Evolutionary conservation across 2,888 invertebrate species (phyloP).

Genomic region (Conus canariensis): DNA sequence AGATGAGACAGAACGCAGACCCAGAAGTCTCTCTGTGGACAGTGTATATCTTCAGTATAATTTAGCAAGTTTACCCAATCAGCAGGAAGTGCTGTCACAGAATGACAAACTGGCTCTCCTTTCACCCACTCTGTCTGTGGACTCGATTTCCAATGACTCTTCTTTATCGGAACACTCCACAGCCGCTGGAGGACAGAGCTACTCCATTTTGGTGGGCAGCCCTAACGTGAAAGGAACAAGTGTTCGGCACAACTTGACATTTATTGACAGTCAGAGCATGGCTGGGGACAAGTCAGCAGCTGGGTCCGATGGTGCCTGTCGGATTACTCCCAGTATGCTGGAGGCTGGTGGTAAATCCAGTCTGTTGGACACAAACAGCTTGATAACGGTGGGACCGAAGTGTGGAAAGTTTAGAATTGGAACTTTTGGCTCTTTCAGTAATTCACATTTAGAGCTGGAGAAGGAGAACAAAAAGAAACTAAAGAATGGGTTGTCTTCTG

Average conservation of each 20-base stretch:
- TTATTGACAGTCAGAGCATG: constrained; percentile 17
- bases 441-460: constrained; percentile 64
- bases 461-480: constrained; percentile 47
- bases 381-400: constrained; percentile 53
- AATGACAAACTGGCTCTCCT: constrained; percentile 41
- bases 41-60: constrained; percentile 52
- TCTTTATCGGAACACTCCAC: constrained; percentile 36
- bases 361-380: constrained; percentile 12
- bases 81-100: constrained; percentile 21
- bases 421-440: constrained; percentile 71
- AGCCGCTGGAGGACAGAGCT: constrained; percentile 30
- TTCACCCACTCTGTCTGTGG: constrained; percentile 47
- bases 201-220: constrained; percentile 40
- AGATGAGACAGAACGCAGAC: constrained; percentile 55
- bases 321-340: background rate
- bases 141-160: constrained; percentile 45
- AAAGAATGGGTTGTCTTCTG: constrained; percentile 47
- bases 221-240: constrained; percentile 17
- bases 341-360: constrained; percentile 25
- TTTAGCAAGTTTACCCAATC: constrained; percentile 42
- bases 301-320: background rate
- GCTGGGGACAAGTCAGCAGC: background rate
- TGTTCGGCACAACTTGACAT: background rate
- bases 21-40: constrained; percentile 54
- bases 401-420: constrained; percentile 71